phyloP scores from a whole-genome alignment of 1,140 invertebrate species.

The Diorhabda sublineata region DNA sequence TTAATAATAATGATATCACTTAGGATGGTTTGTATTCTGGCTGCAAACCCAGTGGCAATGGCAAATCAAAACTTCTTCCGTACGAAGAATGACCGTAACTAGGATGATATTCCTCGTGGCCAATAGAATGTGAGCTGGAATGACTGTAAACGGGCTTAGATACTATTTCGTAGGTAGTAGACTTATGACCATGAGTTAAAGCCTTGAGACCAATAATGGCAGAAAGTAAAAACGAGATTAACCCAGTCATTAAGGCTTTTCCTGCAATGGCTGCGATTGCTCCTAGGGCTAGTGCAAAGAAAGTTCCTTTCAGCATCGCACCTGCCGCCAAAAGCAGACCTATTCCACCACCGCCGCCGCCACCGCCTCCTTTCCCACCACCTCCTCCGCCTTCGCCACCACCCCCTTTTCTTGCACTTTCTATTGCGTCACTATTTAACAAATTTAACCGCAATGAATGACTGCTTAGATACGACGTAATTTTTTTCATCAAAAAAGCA shows the following conservation, averaged over 20 bases:
- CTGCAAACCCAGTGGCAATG: conserved; percentile 42
- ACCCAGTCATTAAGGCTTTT: conserved; percentile 76
- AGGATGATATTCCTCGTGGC: conserved; percentile 57
- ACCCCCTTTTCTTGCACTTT: conserved; percentile 44
- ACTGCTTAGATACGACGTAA: conserved; percentile 66
- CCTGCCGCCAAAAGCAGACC: conserved; percentile 57
- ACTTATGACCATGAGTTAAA: conserved; percentile 63
- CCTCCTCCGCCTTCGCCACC: conserved; percentile 52
- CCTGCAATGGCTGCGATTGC: conserved; percentile 72
- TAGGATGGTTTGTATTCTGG: conserved; percentile 36
- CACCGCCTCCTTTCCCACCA: conserved; percentile 50
- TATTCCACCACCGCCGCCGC: conserved; percentile 54
- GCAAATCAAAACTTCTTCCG: conserved; percentile 48
- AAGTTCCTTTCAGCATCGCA: conserved; percentile 66
- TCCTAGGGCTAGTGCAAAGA: conserved; percentile 70
- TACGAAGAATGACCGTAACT: conserved; percentile 56
- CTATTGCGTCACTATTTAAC: conserved; percentile 60
- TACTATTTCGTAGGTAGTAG: conserved; percentile 79
- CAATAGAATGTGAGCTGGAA: conserved; percentile 66
- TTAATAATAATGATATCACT: neutral
- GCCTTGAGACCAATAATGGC: conserved; percentile 73
- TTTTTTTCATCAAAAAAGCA: conserved; percentile 66
- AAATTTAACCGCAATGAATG: conserved; percentile 69
- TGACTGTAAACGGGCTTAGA: conserved; percentile 73
- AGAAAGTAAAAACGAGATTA: conserved; percentile 73